These are phyloP conservation scores for Tricholaema leucomelas DNA, from an alignment of 2,113 vertebrate species.

Conservation along the genomic window DNA sequence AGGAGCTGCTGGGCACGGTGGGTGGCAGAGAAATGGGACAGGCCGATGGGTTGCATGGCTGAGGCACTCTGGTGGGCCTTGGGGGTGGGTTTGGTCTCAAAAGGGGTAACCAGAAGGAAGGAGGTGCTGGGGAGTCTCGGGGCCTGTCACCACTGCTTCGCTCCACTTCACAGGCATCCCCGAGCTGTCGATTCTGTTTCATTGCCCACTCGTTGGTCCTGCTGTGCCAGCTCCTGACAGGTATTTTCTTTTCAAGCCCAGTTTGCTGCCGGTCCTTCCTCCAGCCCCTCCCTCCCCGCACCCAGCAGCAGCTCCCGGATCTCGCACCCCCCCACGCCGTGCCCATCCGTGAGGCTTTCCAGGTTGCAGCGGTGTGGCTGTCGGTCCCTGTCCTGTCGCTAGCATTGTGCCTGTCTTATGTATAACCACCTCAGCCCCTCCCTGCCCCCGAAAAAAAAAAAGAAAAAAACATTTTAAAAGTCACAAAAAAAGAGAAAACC, in stretches of 20 bases:
- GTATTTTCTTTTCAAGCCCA: not conserved
- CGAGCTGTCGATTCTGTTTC: not conserved
- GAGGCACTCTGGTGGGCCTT: not conserved
- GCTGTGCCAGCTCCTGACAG: not conserved
- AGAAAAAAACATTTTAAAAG: not conserved
- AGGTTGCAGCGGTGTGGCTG: slow-evolving; percentile 20
- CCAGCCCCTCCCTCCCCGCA: not conserved
- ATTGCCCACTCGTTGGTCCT: not conserved
- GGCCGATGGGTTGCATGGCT: not conserved
- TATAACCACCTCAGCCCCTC: slow-evolving; percentile 71
- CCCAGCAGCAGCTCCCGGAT: not conserved
- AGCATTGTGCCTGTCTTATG: slow-evolving; percentile 74
- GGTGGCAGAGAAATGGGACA: not conserved
- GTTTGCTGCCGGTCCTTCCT: not conserved
- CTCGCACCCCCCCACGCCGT: not conserved
- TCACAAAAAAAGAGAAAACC: slow-evolving; percentile 45
- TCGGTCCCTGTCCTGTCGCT: slow-evolving; percentile 66
- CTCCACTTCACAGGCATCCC: not conserved
- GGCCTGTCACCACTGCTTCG: slow-evolving; percentile 1
- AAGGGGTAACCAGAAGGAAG: not conserved
- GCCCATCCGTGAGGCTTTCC: not conserved
- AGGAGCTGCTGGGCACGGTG: not conserved
- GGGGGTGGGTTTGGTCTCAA: not conserved
- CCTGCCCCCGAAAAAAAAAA: too few relatives aligned
- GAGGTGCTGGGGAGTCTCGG: not conserved